Conservation (phyloP, 1,140 invertebrate species). For the Copidosoma floridanum region DNA sequence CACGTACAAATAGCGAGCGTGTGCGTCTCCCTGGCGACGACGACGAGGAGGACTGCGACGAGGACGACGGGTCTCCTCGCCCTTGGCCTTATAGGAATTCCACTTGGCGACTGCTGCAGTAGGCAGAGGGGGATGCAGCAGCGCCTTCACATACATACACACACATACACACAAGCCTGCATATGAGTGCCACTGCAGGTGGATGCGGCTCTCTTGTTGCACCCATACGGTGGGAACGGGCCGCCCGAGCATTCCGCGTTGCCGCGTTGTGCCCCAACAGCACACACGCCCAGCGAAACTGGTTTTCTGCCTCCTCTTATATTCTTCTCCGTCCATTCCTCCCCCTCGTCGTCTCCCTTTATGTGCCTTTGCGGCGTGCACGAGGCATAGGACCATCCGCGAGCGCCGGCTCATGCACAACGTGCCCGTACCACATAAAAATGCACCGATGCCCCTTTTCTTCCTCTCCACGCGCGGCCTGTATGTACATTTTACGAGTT, state of each 20-base stretch:
- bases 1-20: neutral
- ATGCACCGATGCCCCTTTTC: no score
- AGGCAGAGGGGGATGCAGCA: neutral
- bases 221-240: constrained; percentile 27
- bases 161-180: no score
- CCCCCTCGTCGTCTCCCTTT: neutral
- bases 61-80: neutral
- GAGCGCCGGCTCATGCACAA: no score
- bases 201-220: constrained; percentile 25
- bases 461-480: neutral
- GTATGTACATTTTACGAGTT: constrained; percentile 36
- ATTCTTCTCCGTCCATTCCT: constrained; percentile 13
- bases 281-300: constrained; percentile 26
- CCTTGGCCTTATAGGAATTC: constrained; percentile 8
- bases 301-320: constrained; percentile 16
- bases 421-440: no score
- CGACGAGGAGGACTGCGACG: neutral
- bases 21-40: no score
- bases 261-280: constrained; percentile 9
- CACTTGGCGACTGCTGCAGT: constrained; percentile 4
- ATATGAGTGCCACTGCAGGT: constrained; percentile 20
- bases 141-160: no score
- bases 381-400: no score
- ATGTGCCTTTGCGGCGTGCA: no score
- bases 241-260: constrained; percentile 19